These are phyloP conservation scores for Mormyrops boulengeri DNA, from an alignment of 2,797 vertebrate genomes.

Conservation along the genomic window DNA sequence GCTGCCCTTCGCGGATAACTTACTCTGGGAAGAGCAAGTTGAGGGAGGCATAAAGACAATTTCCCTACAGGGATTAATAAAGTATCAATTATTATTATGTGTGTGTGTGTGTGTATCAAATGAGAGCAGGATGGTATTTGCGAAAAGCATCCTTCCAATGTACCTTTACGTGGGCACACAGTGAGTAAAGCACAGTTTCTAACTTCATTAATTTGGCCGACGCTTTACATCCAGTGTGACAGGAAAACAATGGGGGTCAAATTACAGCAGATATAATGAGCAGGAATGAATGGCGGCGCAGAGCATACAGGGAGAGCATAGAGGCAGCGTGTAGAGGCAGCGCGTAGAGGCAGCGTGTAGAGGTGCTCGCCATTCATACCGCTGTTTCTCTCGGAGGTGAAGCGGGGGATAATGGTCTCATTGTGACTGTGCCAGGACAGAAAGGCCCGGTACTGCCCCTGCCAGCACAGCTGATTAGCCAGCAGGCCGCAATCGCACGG, in stretches of 20 bases:
- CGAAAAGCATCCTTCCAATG: not conserved
- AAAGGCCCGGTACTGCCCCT: not conserved
- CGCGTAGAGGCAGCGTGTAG: not conserved
- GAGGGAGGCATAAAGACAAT: too few species aligned
- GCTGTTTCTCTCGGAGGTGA: not conserved
- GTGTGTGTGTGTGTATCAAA: not conserved
- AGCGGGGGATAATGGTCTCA: slow-evolving; percentile 18
- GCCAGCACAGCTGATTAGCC: slow-evolving; percentile 20
- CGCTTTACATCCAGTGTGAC: not conserved
- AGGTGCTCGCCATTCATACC: not conserved
- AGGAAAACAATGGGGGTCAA: not conserved
- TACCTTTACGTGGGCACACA: not conserved
- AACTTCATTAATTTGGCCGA: not conserved
- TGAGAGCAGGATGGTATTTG: not conserved
- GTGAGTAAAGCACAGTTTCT: not conserved
- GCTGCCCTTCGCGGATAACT: too few species aligned
- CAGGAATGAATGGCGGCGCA: not conserved
- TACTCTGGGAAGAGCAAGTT: too few species aligned
- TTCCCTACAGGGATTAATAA: too few species aligned
- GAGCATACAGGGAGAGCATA: too few species aligned
- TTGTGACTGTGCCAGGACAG: slow-evolving; percentile 13
- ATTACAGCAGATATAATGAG: not conserved
- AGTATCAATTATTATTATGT: too few species aligned
- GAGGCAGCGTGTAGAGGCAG: not conserved
- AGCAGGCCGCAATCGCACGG: slow-evolving; percentile 15